Base-by-base conservation (phyloP, 1,140 invertebrate species). In the Teleopsis dalmanni region DNA sequence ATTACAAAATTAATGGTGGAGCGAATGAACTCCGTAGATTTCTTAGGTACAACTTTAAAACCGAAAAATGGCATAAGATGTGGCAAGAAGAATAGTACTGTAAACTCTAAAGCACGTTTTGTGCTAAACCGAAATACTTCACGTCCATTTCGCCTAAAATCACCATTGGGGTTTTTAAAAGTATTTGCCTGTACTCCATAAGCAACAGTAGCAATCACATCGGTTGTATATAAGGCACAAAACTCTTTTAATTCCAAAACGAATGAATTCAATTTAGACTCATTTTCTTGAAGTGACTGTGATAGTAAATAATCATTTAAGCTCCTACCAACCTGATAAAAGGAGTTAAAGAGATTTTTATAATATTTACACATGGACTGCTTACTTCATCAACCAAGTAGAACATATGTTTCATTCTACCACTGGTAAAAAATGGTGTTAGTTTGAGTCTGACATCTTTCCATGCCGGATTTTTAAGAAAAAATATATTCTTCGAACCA, bases 151-250 rank as follows among this genome's bases (percentile, higher is more conserved):
- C 54, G 69, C 16, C 60, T 68, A 48, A 74, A 77, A 14, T 72
- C 72, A 7, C 70, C 73, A 21, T 74, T 62, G 9, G 73, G 65
- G 31, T 76, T 58, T 9, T 60, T 73, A 16, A 80, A 62, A 9
- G 73, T 73, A 41, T 80, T 76, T 19, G 77, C 74, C 51, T 78
- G 69, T 45, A 80, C 71, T n/a, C 79, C 80, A 48, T 76, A 81
- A n/a, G 76, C 79, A 40, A 75, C 75, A 3, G 72, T 76, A 11
- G 77, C 76, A 50, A 82, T 81, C 6, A 79, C 76, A 60, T 81
- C 78, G 14, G 78, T 78, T 11, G 75, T 76, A 47, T 72, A 81
- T 40, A 75, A 73, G 1, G 73, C 65, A 33, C 72, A 71, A 37
- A 78, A 48, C 38, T 78, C 76, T 59, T 75, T 76, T 36, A 70